phyloP scores from a whole-genome alignment of 2,113 vertebrate species.

The Zapornia atra region DNA sequence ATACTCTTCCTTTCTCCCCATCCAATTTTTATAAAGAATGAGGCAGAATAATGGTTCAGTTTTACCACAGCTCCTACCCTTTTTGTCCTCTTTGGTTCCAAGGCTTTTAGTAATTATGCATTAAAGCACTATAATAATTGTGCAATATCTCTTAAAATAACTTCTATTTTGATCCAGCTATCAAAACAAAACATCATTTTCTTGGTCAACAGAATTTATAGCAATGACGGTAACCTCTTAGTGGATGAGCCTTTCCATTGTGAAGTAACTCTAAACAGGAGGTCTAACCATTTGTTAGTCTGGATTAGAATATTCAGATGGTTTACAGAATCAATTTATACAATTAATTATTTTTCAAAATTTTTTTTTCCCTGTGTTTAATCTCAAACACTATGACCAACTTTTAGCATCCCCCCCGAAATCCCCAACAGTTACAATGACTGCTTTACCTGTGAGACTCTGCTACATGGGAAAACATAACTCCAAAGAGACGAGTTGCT shows the following conservation, averaged over 20 bases:
- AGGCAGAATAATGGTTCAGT: not conserved
- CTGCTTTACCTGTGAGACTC: conserved; percentile 84
- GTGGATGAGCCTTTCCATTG: not conserved
- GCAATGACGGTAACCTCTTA: not conserved
- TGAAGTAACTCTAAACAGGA: not conserved
- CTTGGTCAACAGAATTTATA: not conserved
- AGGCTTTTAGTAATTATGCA: not conserved
- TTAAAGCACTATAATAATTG: not conserved
- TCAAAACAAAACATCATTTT: not conserved
- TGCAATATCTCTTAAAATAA: not conserved
- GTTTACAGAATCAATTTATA: not conserved
- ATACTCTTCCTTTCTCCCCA: not conserved
- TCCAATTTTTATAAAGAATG: not conserved
- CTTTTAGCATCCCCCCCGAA: not conserved
- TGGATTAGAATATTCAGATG: not conserved
- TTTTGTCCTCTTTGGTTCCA: not conserved
- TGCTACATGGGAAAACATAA: conserved; percentile 82
- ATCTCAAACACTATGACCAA: not conserved
- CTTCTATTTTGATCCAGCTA: not conserved
- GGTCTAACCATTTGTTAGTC: not conserved
- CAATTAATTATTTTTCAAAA: not conserved
- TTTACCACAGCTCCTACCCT: not conserved
- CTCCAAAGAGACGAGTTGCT: conserved; percentile 85
- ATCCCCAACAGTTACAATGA: not conserved
- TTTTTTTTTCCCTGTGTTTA: not conserved